Evolutionary conservation across 2,888 invertebrate genomes (phyloP).

Genomic region (Erebia ligea): DNA sequence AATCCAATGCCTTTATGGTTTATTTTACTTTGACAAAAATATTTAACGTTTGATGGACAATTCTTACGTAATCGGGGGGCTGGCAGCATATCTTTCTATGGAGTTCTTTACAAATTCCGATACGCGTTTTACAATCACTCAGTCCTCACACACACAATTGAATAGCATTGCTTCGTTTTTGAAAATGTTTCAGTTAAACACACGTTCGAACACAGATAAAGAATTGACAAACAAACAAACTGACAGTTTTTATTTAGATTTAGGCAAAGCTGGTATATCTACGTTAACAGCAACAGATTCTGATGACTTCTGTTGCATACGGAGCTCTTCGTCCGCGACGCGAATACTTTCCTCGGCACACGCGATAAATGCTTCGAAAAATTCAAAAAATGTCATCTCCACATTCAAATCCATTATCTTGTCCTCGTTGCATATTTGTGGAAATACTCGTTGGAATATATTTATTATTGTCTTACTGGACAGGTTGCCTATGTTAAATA

Average conservation of each 20-base stretch:
- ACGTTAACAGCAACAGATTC: not conserved
- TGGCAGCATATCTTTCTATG: no score
- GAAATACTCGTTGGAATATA: slow-evolving; percentile 73
- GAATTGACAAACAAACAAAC: not conserved
- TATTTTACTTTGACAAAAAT: no score
- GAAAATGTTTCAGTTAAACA: not conserved
- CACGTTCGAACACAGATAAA: not conserved
- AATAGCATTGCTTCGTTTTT: not conserved
- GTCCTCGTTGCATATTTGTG: slow-evolving; percentile 60
- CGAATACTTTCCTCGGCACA: slow-evolving; percentile 69
- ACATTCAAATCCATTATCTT: slow-evolving; percentile 76
- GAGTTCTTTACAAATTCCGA: no score
- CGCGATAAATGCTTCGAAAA: slow-evolving; percentile 81
- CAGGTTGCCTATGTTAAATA: slow-evolving; percentile 68
- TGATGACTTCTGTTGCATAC: slow-evolving; percentile 22
- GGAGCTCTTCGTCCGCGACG: slow-evolving; percentile 47
- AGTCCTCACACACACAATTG: no score
- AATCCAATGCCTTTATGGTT: no score
- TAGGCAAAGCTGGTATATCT: slow-evolving; percentile 17
- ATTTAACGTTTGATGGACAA: no score
- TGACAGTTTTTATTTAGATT: slow-evolving; percentile 23
- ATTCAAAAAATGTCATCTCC: slow-evolving; percentile 83
- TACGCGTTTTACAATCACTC: no score
- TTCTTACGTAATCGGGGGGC: no score
- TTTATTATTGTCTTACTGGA: slow-evolving; percentile 60